phyloP scores from a whole-genome alignment of 2,797 vertebrate genomes.

The Channa striata region DNA sequence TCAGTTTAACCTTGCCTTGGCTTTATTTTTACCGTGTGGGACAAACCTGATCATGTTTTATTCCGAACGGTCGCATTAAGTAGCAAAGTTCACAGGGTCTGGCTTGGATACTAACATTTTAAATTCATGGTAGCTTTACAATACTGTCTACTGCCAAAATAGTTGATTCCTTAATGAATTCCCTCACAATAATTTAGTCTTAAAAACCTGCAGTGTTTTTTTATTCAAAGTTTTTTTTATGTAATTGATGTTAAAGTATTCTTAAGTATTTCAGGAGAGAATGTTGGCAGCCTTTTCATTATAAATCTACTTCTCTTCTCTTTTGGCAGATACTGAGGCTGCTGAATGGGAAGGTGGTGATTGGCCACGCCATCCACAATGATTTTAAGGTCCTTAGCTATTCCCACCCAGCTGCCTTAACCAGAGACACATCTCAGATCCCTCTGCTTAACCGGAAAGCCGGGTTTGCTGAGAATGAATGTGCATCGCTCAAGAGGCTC shows the following conservation, averaged over 20 bases:
- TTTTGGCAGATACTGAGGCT: conserved; percentile 88
- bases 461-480: conserved; percentile 75
- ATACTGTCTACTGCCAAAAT: background rate
- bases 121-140: background rate
- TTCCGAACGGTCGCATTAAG: background rate
- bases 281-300: background rate
- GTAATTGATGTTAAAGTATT: no score
- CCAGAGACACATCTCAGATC: conserved; percentile 90
- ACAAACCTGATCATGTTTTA: background rate
- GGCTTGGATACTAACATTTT: background rate
- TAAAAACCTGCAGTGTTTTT: background rate
- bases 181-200: background rate
- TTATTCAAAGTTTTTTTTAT: no score
- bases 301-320: background rate
- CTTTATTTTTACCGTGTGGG: conserved; percentile 1
- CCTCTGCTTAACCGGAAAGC: conserved; percentile 89
- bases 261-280: no score
- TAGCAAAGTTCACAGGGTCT: background rate
- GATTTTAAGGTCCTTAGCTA: conserved; percentile 92
- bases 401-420: conserved; percentile 86
- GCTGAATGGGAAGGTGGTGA: conserved; percentile 89
- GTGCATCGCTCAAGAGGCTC: conserved; percentile 89
- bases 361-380: conserved; percentile 92
- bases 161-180: background rate
- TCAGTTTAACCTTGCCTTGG: background rate